Base-by-base conservation (phyloP, 2,888 invertebrate genomes). In the Rhamphomyia laevipes region DNA sequence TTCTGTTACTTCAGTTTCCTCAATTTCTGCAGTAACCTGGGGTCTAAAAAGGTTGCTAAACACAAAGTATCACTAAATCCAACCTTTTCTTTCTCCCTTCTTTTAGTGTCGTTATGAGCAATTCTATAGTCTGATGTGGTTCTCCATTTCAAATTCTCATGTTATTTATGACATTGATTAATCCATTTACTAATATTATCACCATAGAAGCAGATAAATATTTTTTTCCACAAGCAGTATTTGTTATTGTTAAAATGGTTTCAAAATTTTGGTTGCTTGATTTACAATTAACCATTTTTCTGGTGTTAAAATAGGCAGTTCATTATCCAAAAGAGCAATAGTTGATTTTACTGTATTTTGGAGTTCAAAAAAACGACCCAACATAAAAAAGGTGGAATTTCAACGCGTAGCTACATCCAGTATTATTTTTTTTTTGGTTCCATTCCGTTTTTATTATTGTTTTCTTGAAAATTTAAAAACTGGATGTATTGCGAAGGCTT, bases 391-490 rank as follows among this genome's bases (percentile, higher is more conserved):
- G 12, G 43, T 43, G 2, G 43, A 33, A 9, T 47, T 47, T 37
- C 47, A 43, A 9, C 47, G 41, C 3, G 47, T 47, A 3, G 21
- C 7, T 2, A 43, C 35, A 44, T 48, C 38, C 7, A 27, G 9
- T 23, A 43, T 43, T 17, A 48, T 27, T 17, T 38, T 37, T n/a
- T n/a, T 27, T 48, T 48, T 13, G 38, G 37, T n/a, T 37, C 7
- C 9, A 9, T 30, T 38, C 9, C 15, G 18, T 9, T 17, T 2
- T 23, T 9, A 33, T 35, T 33, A 16, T 46, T 33, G 21, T 21
- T 21, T 33, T 33, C 13, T 33, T 33, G 47, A 23, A 43, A 47
- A 13, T 66, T 18, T 71, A 57, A 61, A 71, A 58, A 50, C 52
- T 41, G 54, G 47, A 31, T 57, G 45, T 46, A n/a, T n/a, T n/a